A percentile compares a stretch with the other conserved stretches of the same genome.
Evolutionary conservation across 1,140 invertebrate species (phyloP).

Genomic region (Aphelinus certus): DNA sequence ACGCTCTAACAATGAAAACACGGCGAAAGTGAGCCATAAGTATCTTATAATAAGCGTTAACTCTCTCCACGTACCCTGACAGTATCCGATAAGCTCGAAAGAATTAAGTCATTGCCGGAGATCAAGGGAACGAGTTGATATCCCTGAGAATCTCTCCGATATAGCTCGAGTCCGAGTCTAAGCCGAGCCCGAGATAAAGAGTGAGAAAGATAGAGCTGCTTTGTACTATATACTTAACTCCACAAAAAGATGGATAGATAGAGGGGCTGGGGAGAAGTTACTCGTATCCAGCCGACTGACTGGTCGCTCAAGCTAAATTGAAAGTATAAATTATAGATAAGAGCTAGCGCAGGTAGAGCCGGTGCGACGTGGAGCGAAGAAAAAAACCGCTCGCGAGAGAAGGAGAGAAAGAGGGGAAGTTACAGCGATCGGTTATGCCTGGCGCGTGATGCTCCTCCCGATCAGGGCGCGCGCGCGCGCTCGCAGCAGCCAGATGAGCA

Average conservation of each 20-base stretch:
- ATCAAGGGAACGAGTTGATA: too few species aligned
- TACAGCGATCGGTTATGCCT: constrained; percentile 53
- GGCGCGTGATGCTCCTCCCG: constrained; percentile 56
- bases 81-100: constrained; percentile 33
- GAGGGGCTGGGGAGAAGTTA: constrained; percentile 15
- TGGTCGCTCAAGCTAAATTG: constrained; percentile 52
- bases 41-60: constrained; percentile 27
- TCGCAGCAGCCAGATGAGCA: constrained; percentile 21
- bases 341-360: constrained; percentile 12
- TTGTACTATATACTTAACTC: too few species aligned
- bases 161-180: too few species aligned
- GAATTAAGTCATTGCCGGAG: too few species aligned
- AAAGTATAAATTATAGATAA: constrained; percentile 64
- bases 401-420: neutral
- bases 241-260: too few species aligned
- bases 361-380: constrained; percentile 13
- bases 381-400: constrained; percentile 5
- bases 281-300: constrained; percentile 25
- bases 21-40: constrained; percentile 1
- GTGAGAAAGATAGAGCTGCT: neutral
- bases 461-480: constrained; percentile 38
- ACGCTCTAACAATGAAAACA: neutral
- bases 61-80: constrained; percentile 6
- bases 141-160: too few species aligned
- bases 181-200: neutral